These are phyloP conservation scores for Argyrosomus japonicus DNA, from an alignment of 2,113 vertebrate species.

Conservation along the genomic window DNA sequence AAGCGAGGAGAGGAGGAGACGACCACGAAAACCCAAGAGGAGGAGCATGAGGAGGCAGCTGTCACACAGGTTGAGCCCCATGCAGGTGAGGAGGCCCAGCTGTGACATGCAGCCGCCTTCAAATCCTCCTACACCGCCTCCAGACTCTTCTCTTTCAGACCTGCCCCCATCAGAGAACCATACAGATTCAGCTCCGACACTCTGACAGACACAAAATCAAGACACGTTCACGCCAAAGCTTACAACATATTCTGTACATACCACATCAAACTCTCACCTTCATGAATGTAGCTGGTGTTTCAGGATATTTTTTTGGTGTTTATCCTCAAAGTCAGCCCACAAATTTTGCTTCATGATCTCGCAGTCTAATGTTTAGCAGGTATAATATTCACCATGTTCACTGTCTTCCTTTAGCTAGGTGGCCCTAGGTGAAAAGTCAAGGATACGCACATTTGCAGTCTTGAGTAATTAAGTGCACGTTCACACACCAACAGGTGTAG, in stretches of 20 bases:
- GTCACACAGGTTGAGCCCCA: conserved; percentile 54
- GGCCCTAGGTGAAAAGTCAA: neutral
- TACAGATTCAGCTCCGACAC: conserved; percentile 32
- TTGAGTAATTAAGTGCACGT: neutral
- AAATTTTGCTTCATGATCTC: neutral
- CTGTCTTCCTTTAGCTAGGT: neutral
- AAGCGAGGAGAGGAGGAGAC: conserved; percentile 48
- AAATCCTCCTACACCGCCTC: conserved; percentile 82
- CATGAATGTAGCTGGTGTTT: neutral
- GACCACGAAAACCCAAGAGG: conserved; percentile 75
- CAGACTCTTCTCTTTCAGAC: conserved; percentile 62
- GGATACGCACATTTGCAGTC: neutral
- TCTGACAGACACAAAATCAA: conserved; percentile 41
- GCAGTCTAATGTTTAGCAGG: neutral
- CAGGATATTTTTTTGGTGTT: conserved; percentile 12
- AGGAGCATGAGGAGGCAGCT: conserved; percentile 77
- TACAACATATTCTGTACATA: neutral
- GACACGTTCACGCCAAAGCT: neutral
- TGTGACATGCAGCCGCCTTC: conserved; percentile 80
- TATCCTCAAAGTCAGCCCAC: conserved; percentile 22
- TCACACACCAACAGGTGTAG: neutral
- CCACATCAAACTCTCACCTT: conserved; percentile 12
- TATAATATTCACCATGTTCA: neutral
- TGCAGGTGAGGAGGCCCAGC: conserved; percentile 52
- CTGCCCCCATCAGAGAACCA: conserved; percentile 17